Percentiles rank a stretch among this genome's conserved stretches.
phyloP scores from a whole-genome alignment of 1,140 invertebrate genomes.

The Scaptomyza hsui region DNA sequence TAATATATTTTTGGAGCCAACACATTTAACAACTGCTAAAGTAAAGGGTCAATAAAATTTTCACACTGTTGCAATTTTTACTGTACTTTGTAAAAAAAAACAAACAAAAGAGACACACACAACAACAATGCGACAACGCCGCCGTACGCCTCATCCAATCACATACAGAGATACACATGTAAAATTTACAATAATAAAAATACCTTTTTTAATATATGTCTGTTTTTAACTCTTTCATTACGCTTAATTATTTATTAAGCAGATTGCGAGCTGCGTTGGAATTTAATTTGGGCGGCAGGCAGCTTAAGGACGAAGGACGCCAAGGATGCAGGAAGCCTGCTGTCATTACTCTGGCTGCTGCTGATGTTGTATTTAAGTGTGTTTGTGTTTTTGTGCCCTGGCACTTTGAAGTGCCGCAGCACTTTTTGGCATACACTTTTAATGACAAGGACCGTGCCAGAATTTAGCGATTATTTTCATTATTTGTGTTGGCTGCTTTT shows the following conservation, averaged over 20 bases:
- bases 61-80: background rate
- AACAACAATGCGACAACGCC: background rate
- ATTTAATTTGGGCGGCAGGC: slow-evolving; percentile 51
- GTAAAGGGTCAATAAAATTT: background rate
- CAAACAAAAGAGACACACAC: background rate
- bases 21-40: background rate
- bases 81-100: slow-evolving; percentile 1
- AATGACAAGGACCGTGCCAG: slow-evolving; percentile 4
- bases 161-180: slow-evolving; percentile 30
- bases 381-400: slow-evolving; percentile 19
- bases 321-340: slow-evolving; percentile 7
- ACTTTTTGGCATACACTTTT: slow-evolving; percentile 44
- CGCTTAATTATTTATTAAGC: slow-evolving; percentile 58
- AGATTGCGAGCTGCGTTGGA: slow-evolving; percentile 42
- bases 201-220: slow-evolving; percentile 38
- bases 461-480: slow-evolving; percentile 16
- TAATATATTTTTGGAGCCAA: too few species aligned
- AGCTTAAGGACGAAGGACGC: slow-evolving; percentile 14
- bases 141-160: background rate
- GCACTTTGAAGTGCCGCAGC: slow-evolving; percentile 48
- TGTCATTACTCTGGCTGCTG: slow-evolving; percentile 35
- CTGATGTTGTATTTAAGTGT: background rate
- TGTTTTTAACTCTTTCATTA: slow-evolving; percentile 49
- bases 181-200: slow-evolving; percentile 48
- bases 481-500: background rate